Evolutionary conservation across 2,888 invertebrate genomes (phyloP), one percentile per base, ranked within the genome.

Genomic region (Entomobrya multifasciata): DNA sequence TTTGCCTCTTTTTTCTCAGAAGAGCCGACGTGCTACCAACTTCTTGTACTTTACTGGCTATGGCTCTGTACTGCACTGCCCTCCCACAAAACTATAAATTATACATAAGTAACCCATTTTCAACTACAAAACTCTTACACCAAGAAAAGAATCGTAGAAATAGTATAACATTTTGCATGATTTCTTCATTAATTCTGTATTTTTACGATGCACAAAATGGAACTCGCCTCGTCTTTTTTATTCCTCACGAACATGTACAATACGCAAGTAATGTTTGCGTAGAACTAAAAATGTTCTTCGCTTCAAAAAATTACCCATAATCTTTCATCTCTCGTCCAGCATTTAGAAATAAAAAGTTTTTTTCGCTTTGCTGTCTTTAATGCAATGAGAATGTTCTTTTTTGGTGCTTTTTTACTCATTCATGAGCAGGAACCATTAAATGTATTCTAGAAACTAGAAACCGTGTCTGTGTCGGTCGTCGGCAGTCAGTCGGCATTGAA

Each of bases 161-260:
- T 11, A 74, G 55, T 30, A 30, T n/a, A 70, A n/a, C 47, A 74
- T 67, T 72, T 79, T 79, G 79, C 79, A 79, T 79, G 79, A 65
- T 79, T 65, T 79, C 79, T 65, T 79, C 79, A 79, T 79, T 79
- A 79, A 67, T 60, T 65, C 52, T 67, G 52, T 52, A 52, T 47
- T 60, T 78, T 78, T 78, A 78, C 60, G 13, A 62, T 13, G n/a
- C 17, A 52, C 3, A 60, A 78, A 60, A 27, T n/a, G 62, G 3
- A 17, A 62, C 62, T 25, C n/a, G n/a, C n/a, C n/a, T n/a, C n/a
- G n/a, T n/a, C n/a, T n/a, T n/a, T n/a, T n/a, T 30, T 2, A 15
- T 62, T 62, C 30, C 30, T 27, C 3, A 6, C 25, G 13, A 36
- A 65, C 15, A n/a, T n/a, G n/a, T n/a, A 20, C 22, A 55, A 11